Percentiles rank a stretch among this genome's conserved stretches.
phyloP scores from a whole-genome alignment of 2,888 invertebrate genomes.

The Euphydryas editha region DNA sequence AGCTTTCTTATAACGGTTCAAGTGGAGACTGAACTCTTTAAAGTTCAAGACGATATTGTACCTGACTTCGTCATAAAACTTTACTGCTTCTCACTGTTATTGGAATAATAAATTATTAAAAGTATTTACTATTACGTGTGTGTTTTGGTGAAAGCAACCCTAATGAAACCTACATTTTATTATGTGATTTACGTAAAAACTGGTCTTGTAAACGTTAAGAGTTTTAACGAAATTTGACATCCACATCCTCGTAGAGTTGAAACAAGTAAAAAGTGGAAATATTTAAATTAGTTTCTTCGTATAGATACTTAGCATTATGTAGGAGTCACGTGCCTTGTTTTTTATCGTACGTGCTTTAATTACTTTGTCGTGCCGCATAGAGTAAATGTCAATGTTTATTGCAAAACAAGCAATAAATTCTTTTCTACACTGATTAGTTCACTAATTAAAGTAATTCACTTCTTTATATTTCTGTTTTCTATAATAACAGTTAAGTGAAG shows the following conservation, averaged over 20 bases:
- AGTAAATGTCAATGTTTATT: constrained; percentile 14
- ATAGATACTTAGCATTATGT: constrained; percentile 21
- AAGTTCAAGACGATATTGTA: constrained; percentile 57
- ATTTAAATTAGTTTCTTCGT: constrained; percentile 25
- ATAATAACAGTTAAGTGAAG: neutral
- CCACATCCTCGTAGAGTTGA: neutral
- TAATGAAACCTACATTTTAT: neutral
- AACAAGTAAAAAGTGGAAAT: constrained; percentile 15
- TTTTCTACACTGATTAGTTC: constrained; percentile 2
- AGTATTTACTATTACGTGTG: neutral
- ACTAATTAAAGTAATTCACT: neutral
- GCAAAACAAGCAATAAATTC: constrained; percentile 18
- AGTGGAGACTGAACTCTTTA: constrained; percentile 55
- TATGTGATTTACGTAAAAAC: neutral
- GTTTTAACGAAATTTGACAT: neutral
- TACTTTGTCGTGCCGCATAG: constrained; percentile 13
- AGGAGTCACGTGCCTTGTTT: constrained; percentile 37
- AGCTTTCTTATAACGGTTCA: constrained; percentile 67
- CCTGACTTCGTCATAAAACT: constrained; percentile 19
- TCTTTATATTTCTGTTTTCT: neutral
- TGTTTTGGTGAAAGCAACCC: neutral
- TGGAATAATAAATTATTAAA: neutral
- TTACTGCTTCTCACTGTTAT: constrained; percentile 12
- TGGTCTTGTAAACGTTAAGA: neutral
- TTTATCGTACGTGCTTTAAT: constrained; percentile 34